Conservation (phyloP, 2,888 invertebrate genomes). For the Hanleya hanleyi region DNA sequence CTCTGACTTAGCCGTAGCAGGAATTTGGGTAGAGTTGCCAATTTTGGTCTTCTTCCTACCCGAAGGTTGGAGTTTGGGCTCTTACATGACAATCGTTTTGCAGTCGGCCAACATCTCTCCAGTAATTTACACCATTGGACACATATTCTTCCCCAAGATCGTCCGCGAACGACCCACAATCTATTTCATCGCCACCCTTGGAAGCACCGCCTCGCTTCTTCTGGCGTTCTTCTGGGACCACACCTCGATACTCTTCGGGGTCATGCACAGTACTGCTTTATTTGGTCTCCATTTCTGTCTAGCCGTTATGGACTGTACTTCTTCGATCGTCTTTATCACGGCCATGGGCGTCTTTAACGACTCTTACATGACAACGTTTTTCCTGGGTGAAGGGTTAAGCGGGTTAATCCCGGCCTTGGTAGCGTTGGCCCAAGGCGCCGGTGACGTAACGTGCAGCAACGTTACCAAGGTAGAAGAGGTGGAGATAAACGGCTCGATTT, state of each 20-base stretch:
- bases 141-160: slow-evolving; percentile 2
- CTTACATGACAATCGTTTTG: background rate
- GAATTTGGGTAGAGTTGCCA: background rate
- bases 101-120: background rate
- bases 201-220: background rate
- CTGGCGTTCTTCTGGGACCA: background rate
- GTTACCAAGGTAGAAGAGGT: no score
- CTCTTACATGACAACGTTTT: background rate
- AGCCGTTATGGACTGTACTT: background rate
- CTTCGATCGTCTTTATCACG: background rate
- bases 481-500: background rate
- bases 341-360: background rate
- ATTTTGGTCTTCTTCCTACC: background rate
- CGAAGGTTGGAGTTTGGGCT: background rate
- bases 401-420: background rate
- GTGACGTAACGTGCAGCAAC: background rate
- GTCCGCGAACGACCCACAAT: slow-evolving; percentile 49
- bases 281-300: background rate
- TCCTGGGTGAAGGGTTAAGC: background rate
- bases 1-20: background rate
- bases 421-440: background rate
- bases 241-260: background rate
- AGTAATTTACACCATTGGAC: background rate
- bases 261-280: background rate
- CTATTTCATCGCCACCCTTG: background rate